Base-by-base conservation (phyloP, 1,140 invertebrate genomes). In the Epicauta chinensis region DNA sequence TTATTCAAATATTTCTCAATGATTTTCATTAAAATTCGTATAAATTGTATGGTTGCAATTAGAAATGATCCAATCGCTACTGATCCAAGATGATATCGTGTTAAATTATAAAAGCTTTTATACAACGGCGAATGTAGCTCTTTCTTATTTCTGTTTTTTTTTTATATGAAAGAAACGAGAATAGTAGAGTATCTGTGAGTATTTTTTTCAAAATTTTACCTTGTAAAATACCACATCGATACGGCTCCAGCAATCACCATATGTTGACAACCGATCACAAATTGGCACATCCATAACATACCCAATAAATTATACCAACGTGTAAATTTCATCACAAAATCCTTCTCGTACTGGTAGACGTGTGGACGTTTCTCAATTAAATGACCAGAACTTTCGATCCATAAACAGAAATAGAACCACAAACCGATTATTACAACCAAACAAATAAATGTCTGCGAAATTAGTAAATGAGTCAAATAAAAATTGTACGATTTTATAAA, bases 221-320 rank as follows among this genome's bases (percentile, higher is more conserved):
- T 81, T 14, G 81, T 82, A 60, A 90, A 91, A 63, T 83, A 91
- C 88, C 88, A 91, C n/a, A 70, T 74, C 1, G 82, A 75, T 2
- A 90, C 82, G 15, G 86, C 76, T 14, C 84, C 83, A 35, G 85
- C 84, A 35, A 90, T 81, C 0, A 87, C 75, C 68, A 89, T 79
- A 63, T 89, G 82, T 60, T 91, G 87, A 68, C 86, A 89, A 12
- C 84, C 84, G 14, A 88, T 71, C 35, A 83, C 77, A 64, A 89
- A 89, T 68, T 89, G 84, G 23, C 71, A 71, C 29, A 82, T 72
- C 80, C 88, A 88, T 39, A 89, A 75, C 36, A 85, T 74, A 6
- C 79, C 80, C 56, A 89, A 79, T 6, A 89, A 49, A 48, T 65
- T 65, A 13, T 56, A 59, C 48, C 59, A 63, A 14, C 57, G 36